Base-by-base conservation (phyloP, 2,113 vertebrate species). In the Oostethus manadensis region DNA sequence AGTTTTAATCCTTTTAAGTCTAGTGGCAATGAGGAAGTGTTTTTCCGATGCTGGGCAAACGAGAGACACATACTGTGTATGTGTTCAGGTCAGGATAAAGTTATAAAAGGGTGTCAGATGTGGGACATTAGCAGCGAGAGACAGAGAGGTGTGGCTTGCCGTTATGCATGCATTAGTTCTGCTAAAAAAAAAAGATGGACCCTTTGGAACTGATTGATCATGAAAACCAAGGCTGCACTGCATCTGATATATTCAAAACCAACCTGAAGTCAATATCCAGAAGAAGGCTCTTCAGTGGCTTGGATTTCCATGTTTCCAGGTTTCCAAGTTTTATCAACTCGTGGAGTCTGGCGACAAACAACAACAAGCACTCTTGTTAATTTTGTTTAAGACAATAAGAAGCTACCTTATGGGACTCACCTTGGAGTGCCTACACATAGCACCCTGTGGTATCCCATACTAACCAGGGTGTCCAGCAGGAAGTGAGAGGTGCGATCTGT, bases 181-280 rank as follows among this genome's bases (percentile, higher is more conserved):
- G n/a, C n/a, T n/a, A n/a, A n/a, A n/a, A n/a, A n/a, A n/a, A n/a
- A n/a, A n/a, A 48, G 46, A 48, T 6, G 46, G 20, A 48, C 8
- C 46, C 46, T 48, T n/a, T 48, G 14, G 2, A 10, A 48, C 46
- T 48, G 18, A 10, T 22, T 15, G 1, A 26, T 11, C 6, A 23
- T 47, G 14, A 23, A 22, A 20, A 58, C 23, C 10, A 46, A 33
- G 20, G 11, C 48, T 1, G 13, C 14, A 10, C 26, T 60, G 2
- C 9, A 20, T 11, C 40, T 44, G 18, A 33, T 10, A 59, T 21
- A 16, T 21, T 29, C 43, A 1, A 55, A 40, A 51, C 66, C 48
- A 65, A 97, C 97, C 96, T 95, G 88, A 93, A 94, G 88, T 99
- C 96, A 74, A 98, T 96, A 88, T 98, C 96, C 81, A 99, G 79